Conservation (phyloP, 2,888 invertebrate species). For the Vanessa cardui region DNA sequence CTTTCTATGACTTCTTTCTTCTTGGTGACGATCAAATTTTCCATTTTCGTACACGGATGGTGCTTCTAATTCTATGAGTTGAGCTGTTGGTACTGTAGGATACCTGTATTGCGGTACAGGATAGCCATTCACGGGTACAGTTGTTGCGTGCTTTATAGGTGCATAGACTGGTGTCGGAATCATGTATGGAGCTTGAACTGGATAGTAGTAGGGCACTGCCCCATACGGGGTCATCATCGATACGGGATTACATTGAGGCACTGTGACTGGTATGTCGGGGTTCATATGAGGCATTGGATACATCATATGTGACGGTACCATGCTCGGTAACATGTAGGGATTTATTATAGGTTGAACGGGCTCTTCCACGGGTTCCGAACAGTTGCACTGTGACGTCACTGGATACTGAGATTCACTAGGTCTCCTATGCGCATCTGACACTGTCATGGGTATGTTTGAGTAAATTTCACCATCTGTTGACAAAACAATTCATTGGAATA, state of each 20-base stretch:
- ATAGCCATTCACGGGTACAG: conserved; percentile 76
- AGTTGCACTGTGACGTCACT: conserved; percentile 49
- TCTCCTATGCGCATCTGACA: conserved; percentile 51
- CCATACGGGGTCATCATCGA: conserved; percentile 70
- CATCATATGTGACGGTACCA: conserved; percentile 58
- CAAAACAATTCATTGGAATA: neutral
- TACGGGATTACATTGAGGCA: conserved; percentile 54
- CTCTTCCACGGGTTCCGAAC: conserved; percentile 53
- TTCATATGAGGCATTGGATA: conserved; percentile 56
- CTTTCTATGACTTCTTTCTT: conserved; percentile 58
- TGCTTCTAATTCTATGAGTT: conserved; percentile 86
- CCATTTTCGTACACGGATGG: conserved; percentile 71
- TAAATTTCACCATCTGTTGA: conserved; percentile 69
- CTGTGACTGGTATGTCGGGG: conserved; percentile 53
- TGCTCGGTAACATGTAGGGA: conserved; percentile 53
- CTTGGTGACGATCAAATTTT: conserved; percentile 59
- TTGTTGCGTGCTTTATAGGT: conserved; percentile 73
- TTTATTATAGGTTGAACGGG: conserved; percentile 51
- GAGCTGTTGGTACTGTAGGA: conserved; percentile 85
- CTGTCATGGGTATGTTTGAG: conserved; percentile 65
- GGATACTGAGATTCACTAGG: conserved; percentile 52
- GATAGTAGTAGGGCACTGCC: conserved; percentile 71
- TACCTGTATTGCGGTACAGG: conserved; percentile 69
- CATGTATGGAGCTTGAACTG: conserved; percentile 75
- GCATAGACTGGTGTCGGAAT: conserved; percentile 74